These are phyloP conservation scores for Euphonia xanthogaster DNA, from an alignment of 2,797 vertebrate species.

Conservation along the genomic window DNA sequence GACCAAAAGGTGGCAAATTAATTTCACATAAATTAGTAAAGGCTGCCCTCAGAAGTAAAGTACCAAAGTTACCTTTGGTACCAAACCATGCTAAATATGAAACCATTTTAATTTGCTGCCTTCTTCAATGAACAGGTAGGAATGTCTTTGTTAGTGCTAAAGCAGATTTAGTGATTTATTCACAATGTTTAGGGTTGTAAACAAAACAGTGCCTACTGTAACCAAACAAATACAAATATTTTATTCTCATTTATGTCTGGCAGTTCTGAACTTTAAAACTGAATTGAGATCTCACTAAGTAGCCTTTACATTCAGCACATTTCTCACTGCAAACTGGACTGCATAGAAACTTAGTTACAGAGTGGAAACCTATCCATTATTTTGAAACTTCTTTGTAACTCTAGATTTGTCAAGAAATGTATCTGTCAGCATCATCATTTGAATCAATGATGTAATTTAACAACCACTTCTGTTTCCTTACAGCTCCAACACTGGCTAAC, in stretches of 20 bases:
- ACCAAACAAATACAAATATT: background rate
- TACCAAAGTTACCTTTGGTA: background rate
- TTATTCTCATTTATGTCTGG: background rate
- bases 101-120: background rate
- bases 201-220: background rate
- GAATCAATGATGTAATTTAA: background rate
- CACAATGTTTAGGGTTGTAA: background rate
- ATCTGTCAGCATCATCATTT: background rate
- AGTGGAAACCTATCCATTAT: background rate
- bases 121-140: background rate
- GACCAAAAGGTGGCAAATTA: background rate
- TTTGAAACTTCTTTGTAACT: background rate
- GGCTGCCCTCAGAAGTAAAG: background rate
- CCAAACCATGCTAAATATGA: background rate
- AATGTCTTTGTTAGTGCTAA: background rate
- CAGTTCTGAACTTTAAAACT: background rate
- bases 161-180: background rate
- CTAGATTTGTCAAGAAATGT: background rate
- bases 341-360: background rate
- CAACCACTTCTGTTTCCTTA: slow-evolving; percentile 12
- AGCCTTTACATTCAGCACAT: background rate
- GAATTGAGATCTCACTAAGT: background rate
- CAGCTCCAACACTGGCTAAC: slow-evolving; percentile 94
- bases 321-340: background rate
- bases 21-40: background rate